Base-by-base conservation (phyloP, 2,888 invertebrate genomes). In the Chorisops tibialis region DNA sequence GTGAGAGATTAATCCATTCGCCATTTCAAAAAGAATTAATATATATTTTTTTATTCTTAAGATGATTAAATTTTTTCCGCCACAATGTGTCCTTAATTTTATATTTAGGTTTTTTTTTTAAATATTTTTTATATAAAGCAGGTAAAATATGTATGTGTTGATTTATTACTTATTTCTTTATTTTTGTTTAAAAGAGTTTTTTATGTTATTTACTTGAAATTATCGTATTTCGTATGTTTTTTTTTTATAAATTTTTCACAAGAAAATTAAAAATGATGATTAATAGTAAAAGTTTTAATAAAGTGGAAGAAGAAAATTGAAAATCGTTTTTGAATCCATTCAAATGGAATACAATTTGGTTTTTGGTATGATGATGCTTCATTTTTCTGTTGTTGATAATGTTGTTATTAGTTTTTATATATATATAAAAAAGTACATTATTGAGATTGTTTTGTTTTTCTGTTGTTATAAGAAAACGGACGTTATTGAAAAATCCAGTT, bases 171-270 rank as follows among this genome's bases (percentile, higher is more conserved):
- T n/a, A n/a, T n/a, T n/a, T n/a, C n/a, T n/a, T 30, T 30, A 30
- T 30, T 30, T 30, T 30, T 30, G 9, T 24, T 21, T 50, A 14
- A 50, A 50, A 35, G 50, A 50, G 50, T 50, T 50, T 22, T 30
- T 48, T 24, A 12, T 48, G 19, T 48, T n/a, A 24, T 45, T 11
- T 30, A 50, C 16, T 50, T 50, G 9, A n/a, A 50, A 12, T 22
- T 30, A 50, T 30, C 16, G 50, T 50, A 38, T 37, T 52, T 39
- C 52, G 39, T 52, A n/a, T n/a, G n/a, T n/a, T n/a, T n/a, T n/a
- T n/a, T n/a, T n/a, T n/a, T 52, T 38, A 30, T 30, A 38, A 24
- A 19, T 50, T 11, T 14, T 38, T 21, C 37, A 7, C 16, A 11
- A 37, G 38, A 52, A 52, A 52, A 52, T 11, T 51, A 24, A 7